Percentiles rank a stretch among this genome's conserved stretches.
These are phyloP conservation scores for Sphaerophoria taeniata DNA, from an alignment of 2,888 invertebrate species.

Conservation along the genomic window DNA sequence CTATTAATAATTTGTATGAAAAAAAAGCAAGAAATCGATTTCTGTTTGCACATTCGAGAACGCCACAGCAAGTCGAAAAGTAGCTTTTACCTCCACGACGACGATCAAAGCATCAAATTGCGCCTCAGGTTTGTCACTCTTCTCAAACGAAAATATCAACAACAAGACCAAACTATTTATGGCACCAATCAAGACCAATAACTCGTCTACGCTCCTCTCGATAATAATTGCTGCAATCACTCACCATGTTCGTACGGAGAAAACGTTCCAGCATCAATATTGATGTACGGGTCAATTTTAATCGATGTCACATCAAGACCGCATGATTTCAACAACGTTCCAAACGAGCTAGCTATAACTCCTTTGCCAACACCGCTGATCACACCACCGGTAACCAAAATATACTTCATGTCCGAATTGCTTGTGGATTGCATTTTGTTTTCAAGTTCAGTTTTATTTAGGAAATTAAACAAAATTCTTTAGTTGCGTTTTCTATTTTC, in stretches of 20 bases:
- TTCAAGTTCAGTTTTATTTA: conserved; percentile 48
- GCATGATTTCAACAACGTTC: conserved; percentile 96
- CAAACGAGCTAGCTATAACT: conserved; percentile 97
- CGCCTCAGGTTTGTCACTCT: conserved; percentile 17
- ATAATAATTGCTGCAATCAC: conserved; percentile 74
- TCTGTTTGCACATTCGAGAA: neutral
- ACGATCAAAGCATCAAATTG: conserved; percentile 9
- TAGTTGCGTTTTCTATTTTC: conserved; percentile 14
- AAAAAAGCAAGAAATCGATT: neutral
- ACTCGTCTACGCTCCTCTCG: neutral
- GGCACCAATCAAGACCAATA: neutral
- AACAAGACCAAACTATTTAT: neutral
- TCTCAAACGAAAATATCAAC: neutral
- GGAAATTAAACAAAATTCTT: conserved; percentile 12
- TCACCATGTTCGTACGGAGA: conserved; percentile 99
- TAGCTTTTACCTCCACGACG: neutral
- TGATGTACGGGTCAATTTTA: conserved; percentile 99
- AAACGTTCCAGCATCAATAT: conserved; percentile 99
- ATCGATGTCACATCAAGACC: conserved; percentile 98
- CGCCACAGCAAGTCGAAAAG: neutral
- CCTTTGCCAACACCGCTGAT: conserved; percentile 99
- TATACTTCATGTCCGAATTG: conserved; percentile 93
- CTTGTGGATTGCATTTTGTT: conserved; percentile 34
- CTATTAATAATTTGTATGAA: neutral
- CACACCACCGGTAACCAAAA: conserved; percentile 99